Evolutionary conservation across 1,140 invertebrate species (phyloP).

Genomic region (Lanistes nyassanus): DNA sequence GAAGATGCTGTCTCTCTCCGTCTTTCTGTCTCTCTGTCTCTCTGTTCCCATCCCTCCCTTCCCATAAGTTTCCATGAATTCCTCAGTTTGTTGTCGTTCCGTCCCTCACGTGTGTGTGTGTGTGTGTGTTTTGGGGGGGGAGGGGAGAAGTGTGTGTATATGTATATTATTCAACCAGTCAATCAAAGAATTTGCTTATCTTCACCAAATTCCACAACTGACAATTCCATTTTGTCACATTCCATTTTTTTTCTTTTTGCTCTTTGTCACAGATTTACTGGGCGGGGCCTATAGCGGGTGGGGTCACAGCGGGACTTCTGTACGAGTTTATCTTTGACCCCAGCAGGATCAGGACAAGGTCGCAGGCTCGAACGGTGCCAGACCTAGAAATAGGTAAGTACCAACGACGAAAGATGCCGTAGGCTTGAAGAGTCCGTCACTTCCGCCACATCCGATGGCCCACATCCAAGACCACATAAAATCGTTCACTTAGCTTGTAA

Average conservation of each 20-base stretch:
- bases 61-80: not conserved
- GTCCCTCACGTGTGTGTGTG: not conserved
- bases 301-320: conserved; percentile 28
- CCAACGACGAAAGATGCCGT: not conserved
- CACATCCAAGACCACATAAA: not conserved
- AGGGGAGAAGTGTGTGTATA: not conserved
- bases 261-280: conserved; percentile 32
- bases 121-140: not conserved
- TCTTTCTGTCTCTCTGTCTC: conserved; percentile 17
- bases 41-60: not conserved
- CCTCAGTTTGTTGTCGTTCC: not conserved
- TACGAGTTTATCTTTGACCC: conserved; percentile 41
- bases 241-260: not conserved
- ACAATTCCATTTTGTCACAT: too few relatives aligned
- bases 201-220: too few relatives aligned
- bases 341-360: conserved; percentile 19
- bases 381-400: not conserved
- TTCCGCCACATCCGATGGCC: not conserved
- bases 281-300: conserved; percentile 32
- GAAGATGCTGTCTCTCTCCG: not conserved
- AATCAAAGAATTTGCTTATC: too few relatives aligned
- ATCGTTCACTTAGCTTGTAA: too few relatives aligned
- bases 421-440: not conserved
- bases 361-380: not conserved
- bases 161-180: too few relatives aligned